phyloP scores from a whole-genome alignment of 2,888 invertebrate genomes.

The Nowickia ferox region DNA sequence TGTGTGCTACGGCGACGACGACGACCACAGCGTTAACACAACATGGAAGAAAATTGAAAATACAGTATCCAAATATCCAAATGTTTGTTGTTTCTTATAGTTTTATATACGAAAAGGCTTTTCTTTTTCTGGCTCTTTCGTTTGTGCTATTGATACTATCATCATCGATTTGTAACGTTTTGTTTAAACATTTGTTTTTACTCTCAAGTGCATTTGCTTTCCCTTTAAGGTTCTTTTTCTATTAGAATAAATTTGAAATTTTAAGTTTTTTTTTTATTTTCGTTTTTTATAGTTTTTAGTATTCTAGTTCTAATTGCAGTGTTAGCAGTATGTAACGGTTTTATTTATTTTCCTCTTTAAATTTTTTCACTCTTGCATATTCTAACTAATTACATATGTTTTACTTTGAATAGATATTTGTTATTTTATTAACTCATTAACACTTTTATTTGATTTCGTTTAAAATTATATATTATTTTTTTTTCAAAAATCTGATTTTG shows the following conservation, averaged over 20 bases:
- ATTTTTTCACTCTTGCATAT: background rate
- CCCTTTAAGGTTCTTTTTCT: constrained; percentile 8
- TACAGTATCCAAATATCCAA: constrained; percentile 57
- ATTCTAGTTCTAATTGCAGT: background rate
- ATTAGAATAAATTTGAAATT: constrained; percentile 20
- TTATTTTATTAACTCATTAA: constrained; percentile 4
- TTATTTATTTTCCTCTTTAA: background rate
- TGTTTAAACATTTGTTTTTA: constrained; percentile 40
- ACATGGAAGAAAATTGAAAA: constrained; percentile 38
- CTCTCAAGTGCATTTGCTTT: constrained; percentile 13
- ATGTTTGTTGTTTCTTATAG: constrained; percentile 17
- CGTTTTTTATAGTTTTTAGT: constrained; percentile 23
- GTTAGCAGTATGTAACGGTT: constrained; percentile 4
- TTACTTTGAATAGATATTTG: constrained; percentile 4
- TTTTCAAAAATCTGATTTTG: background rate
- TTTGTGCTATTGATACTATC: constrained; percentile 45
- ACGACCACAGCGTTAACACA: constrained; percentile 29
- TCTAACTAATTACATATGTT: constrained; percentile 15
- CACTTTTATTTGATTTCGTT: constrained; percentile 45
- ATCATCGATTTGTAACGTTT: constrained; percentile 64
- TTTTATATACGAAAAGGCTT: constrained; percentile 19
- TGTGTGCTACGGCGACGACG: constrained; percentile 17
- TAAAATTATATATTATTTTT: constrained; percentile 40
- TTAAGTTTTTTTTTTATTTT: constrained; percentile 7
- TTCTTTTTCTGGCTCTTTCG: constrained; percentile 11